These are phyloP conservation scores for Hirtodrosophila histrioides DNA, from an alignment of 2,888 invertebrate genomes.

Conservation along the genomic window DNA sequence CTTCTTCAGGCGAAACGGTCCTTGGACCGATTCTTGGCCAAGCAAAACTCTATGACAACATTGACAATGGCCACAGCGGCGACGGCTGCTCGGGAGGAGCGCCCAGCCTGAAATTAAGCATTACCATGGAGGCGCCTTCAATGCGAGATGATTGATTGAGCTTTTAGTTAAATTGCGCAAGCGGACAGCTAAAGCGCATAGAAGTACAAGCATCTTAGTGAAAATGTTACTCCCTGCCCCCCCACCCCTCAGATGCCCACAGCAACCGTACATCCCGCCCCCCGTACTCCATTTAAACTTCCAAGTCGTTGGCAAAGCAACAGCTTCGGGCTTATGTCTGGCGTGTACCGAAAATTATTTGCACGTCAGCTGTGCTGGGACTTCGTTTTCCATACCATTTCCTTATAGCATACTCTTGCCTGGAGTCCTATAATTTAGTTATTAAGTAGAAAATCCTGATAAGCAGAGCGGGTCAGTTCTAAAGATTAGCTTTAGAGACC, in stretches of 20 bases:
- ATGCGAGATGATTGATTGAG: slow-evolving; percentile 70
- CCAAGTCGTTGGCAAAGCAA: slow-evolving; percentile 56
- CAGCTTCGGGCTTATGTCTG: slow-evolving; percentile 53
- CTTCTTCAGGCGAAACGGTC: slow-evolving; percentile 44
- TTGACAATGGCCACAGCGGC: slow-evolving; percentile 45
- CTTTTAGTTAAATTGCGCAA: slow-evolving; percentile 73
- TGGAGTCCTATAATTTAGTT: too few species aligned
- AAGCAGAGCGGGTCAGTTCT: too few species aligned
- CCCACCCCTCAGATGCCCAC: too few species aligned
- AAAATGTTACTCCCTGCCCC: slow-evolving; percentile 25
- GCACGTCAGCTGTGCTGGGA: slow-evolving; percentile 35
- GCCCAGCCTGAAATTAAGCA: slow-evolving; percentile 54
- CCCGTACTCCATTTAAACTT: slow-evolving; percentile 26
- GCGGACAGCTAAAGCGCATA: slow-evolving; percentile 47
- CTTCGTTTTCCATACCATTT: slow-evolving; percentile 31
- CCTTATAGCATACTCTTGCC: slow-evolving; percentile 3
- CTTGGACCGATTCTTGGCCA: slow-evolving; percentile 6
- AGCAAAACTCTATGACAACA: slow-evolving; percentile 59
- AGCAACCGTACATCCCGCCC: slow-evolving; percentile 5
- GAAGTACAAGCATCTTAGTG: slow-evolving; percentile 54
- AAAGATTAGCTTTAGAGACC: too few species aligned
- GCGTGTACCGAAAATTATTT: slow-evolving; percentile 42
- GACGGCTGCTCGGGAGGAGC: slow-evolving; percentile 21
- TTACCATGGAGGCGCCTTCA: slow-evolving; percentile 48
- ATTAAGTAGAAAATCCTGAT: background rate